Evolutionary conservation across 2,797 vertebrate genomes (phyloP), one percentile per base, ranked within the genome.

Genomic region (Scyliorhinus canicula): DNA sequence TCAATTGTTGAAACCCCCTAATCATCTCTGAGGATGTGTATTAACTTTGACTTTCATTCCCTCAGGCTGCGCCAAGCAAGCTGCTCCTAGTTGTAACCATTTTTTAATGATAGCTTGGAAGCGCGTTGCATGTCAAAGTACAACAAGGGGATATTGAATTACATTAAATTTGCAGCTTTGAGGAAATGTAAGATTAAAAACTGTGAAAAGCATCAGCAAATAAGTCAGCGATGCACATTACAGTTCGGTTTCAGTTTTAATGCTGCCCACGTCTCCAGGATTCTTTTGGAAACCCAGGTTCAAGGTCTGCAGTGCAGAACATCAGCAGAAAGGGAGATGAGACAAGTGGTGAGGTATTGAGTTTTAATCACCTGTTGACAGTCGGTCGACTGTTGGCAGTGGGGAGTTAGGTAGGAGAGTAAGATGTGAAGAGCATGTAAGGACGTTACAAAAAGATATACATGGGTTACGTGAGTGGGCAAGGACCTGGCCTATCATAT

Each of bases 91-190:
- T 65, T 91, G 35, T 91, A 65, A 91, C 63, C 60, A 91, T 63
- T 91, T 91, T 91, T 91, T 91, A 91, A 91, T 91, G 60, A 91
- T 65, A 91, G 88, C 60, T 91, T 91, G 88, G 60, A 91, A 91
- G 60, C 60, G n/a, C 60, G 14, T 26, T n/a, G n/a, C 88, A 63
- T 91, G 60, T 65, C n/a, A 26, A 65, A 91, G 88, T 91, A 65
- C 88, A 91, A 91, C n/a, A 65, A 60, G 8, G 60, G 88, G 60
- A 65, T 65, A 91, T 91, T 91, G 88, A 60, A 91, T 91, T 91
- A 91, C 88, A 91, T 40, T 91, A 91, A 91, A 91, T 91, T 91
- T 91, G 60, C 40, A 91, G n/a, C 88, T 91, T 91, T 11, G 60
- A 63, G 88, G 88, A 91, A 91, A 91, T 65, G 57, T 91, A 65